phyloP scores from a whole-genome alignment of 2,888 invertebrate genomes.

The Seira sanloemensis region DNA sequence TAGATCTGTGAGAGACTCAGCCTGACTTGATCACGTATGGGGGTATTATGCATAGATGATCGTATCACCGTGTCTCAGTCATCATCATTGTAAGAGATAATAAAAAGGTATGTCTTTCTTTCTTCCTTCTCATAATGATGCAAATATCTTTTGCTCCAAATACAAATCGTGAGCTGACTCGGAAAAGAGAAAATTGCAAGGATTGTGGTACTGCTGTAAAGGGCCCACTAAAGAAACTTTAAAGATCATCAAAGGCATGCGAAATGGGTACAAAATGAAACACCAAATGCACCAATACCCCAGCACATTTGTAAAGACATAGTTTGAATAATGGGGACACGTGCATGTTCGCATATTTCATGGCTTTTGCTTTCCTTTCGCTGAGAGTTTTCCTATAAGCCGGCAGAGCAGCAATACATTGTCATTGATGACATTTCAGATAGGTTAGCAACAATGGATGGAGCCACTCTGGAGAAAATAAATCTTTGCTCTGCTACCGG shows the following conservation, averaged over 20 bases:
- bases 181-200: not conserved
- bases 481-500: conserved; percentile 13
- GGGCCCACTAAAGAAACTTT: not conserved
- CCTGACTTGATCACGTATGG: not conserved
- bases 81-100: not conserved
- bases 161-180: not conserved
- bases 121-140: not conserved
- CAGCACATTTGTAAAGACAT: not conserved
- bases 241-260: not conserved
- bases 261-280: not conserved
- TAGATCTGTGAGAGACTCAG: not conserved
- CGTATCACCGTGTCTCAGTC: not conserved
- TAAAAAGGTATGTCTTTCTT: not conserved
- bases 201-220: not conserved
- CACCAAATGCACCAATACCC: not conserved
- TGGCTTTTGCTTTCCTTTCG: not conserved
- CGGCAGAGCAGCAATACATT: not conserved
- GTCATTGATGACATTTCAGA: conserved; percentile 30
- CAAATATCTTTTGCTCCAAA: conserved; percentile 1
- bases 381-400: no score
- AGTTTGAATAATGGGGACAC: not conserved
- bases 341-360: conserved; percentile 4
- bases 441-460: conserved; percentile 26
- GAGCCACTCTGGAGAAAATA: conserved; percentile 35
- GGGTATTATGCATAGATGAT: not conserved